Base-by-base conservation (phyloP, 2,797 vertebrate species). In the Megalops cyprinoides region DNA sequence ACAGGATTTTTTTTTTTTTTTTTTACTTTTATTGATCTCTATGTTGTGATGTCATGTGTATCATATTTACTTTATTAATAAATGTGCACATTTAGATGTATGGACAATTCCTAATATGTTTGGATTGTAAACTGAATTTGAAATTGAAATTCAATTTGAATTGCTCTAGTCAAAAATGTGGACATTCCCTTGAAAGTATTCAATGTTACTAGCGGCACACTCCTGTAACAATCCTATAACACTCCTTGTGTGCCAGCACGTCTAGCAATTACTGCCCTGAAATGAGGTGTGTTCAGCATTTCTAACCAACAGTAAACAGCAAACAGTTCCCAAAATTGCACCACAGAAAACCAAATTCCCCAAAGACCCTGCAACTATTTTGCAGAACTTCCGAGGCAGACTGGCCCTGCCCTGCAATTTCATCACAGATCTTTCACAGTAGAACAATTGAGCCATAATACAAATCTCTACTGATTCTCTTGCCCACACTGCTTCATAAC, bases 381-480 rank as follows among this genome's bases (percentile, higher is more conserved):
- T 87, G 82, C 85, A 88, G 86, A 58, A 85, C 88, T 91, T 94
- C 92, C 89, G 89, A 91, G 65, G 87, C 85, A 91, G 89, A 92
- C 90, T 84, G 89, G 84, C 88, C 92, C 90, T 90, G 78, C 92
- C 92, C 92, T 87, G 83, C 84, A 90, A 87, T 90, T 92, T 89
- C 90, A 94, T 92, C 89, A 92, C 86, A 91, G 86, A 91, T 91
- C 84, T 87, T 88, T 88, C 90, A 91, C 90, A 91, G 87, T 85
- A 91, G 89, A 93, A 95, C 92, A 94, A 93, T 94, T 87, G 86
- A 86, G 80, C 84, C 86, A 88, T 87, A 89, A 84, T 62, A 84
- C 60, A 90, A 87, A 89, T 90, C 85, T 89, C 82, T 25, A 34
- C 23, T 37, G 34, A 37, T 18, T 55, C 48, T n/a, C 4, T 62